These are phyloP conservation scores for Neopipo cinnamomea DNA, from an alignment of 2,113 vertebrate species.

Conservation along the genomic window DNA sequence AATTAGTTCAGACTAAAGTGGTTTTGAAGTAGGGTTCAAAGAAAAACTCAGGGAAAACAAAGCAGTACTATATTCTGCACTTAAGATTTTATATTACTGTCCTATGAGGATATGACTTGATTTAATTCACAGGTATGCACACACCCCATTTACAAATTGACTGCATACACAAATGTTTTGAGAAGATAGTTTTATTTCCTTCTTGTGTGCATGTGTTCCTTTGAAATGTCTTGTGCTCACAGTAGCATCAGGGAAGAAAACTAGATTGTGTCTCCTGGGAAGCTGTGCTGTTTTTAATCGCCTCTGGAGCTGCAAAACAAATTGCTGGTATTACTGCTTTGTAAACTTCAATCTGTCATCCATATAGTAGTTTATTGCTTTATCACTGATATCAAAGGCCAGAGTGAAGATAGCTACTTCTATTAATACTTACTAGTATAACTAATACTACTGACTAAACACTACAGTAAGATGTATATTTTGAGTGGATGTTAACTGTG, in stretches of 20 bases:
- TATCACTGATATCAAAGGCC: background rate
- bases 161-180: background rate
- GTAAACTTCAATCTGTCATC: background rate
- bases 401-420: background rate
- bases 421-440: background rate
- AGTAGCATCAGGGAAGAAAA: background rate
- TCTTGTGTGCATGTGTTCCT: background rate
- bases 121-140: background rate
- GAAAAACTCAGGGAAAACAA: background rate
- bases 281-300: background rate
- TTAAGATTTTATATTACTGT: background rate
- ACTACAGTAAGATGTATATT: background rate
- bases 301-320: background rate
- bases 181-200: background rate
- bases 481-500: background rate
- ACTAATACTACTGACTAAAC: background rate
- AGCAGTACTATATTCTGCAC: background rate
- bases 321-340: background rate
- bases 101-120: background rate
- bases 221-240: background rate
- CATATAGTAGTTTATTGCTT: background rate
- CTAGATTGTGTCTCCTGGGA: background rate
- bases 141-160: background rate
- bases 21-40: background rate
- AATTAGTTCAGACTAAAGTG: background rate